Evolutionary conservation across 2,113 vertebrate species (phyloP).

Genomic region (Tursiops truncatus): DNA sequence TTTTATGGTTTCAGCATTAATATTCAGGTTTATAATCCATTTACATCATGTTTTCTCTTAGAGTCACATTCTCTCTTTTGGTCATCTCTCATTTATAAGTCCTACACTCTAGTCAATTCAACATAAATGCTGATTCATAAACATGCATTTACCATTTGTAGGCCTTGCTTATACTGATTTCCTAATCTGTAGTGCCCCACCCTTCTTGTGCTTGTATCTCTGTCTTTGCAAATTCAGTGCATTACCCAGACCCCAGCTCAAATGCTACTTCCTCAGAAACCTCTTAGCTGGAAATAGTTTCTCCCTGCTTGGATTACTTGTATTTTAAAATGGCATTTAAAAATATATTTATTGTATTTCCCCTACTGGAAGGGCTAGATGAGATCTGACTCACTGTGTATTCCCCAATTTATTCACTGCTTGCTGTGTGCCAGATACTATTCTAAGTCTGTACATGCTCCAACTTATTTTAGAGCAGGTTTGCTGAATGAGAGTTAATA

Average conservation of each 20-base stretch:
- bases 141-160: background rate
- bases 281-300: background rate
- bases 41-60: background rate
- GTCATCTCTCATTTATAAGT: background rate
- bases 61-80: background rate
- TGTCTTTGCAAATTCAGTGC: background rate
- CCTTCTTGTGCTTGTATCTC: background rate
- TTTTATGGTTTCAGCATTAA: background rate
- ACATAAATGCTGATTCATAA: background rate
- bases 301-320: background rate
- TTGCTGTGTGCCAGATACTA: background rate
- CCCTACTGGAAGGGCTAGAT: background rate
- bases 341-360: background rate
- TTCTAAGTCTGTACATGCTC: background rate
- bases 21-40: background rate
- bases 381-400: background rate
- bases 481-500: slow-evolving; percentile 3
- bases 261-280: background rate
- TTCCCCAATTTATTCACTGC: background rate
- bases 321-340: background rate
- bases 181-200: background rate
- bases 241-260: background rate
- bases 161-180: background rate
- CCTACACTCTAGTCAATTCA: background rate
- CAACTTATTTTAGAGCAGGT: background rate